Base-by-base conservation (phyloP, 2,113 vertebrate genomes). In the Enhydra lutris region DNA sequence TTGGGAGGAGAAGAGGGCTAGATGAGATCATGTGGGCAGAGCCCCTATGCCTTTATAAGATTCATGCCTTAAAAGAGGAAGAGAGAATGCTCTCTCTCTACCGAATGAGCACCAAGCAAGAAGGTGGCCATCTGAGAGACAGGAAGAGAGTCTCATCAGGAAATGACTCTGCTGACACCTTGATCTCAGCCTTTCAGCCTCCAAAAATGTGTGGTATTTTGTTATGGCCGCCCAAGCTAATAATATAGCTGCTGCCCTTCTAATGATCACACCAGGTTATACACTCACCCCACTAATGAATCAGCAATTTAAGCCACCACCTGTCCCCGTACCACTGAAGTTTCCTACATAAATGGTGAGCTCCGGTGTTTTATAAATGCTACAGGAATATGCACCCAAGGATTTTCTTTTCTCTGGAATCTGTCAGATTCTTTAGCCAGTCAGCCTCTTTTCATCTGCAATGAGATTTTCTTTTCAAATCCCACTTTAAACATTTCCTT, bases 401-500 rank as follows among this genome's bases (percentile, higher is more conserved):
- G 15, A 80, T 47, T 63, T 47, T 95, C 63, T 95, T 71, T 86
- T 76, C 87, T 94, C 87, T 45, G 34, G 42, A 86, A 67, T 88
- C 67, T 76, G 42, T 57, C 63, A 21, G 67, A 42, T 34, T 88
- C 84, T 97, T 87, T 73, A 63, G n/a, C 78, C 67, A 79, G 57
- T 76, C 94, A 36, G 36, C 61, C 31, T 74, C 91, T 95, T 92
- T 91, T 96, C 92, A 92, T 92, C 83, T 63, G 83, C 74, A 42
- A 17, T 36, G 80, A 87, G 88, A 94, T 85, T 97, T 96, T 89
- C 94, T 90, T 82, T 83, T 67, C 47, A 91, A 96, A 95, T 91
- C 86, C 82, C 87, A 96, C 85, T 93, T 91, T 71, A 71, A 94
- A 97, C 80, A 69, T 63, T 79, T 79, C 90, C 87, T 95, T 97